Evolutionary conservation across 2,113 vertebrate species (phyloP), one percentile per base, ranked within the genome.

Genomic region (Cygnus buccinator): DNA sequence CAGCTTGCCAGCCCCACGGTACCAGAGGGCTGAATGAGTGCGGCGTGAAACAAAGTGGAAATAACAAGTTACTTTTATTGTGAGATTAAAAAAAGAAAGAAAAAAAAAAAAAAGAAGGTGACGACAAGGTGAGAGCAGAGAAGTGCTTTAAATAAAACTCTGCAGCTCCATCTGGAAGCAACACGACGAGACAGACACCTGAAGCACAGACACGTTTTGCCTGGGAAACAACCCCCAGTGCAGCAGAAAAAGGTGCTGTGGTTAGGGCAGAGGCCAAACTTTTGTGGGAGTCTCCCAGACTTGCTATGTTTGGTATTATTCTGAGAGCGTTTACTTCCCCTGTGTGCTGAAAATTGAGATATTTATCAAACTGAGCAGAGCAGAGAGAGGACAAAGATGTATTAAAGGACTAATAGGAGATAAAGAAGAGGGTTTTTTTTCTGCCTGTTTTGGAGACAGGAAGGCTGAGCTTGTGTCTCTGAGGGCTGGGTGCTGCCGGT

Each of bases 231-330:
- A 3, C 9, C 2, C 3, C 39, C 16, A 25, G 13, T 12, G 35
- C 3, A 0, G 28, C 17, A 39, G 17, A 39, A 3, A n/a, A 4
- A 21, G 7, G 2, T 3, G 3, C 2, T 59, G 59, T 6, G 16
- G 21, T 57, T 28, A 13, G 37, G 63, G 55, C 37, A 54, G 16
- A 57, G 5, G 3, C 11, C 31, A n/a, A 67, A 46, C 33, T 35
- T 76, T 57, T 16, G 1, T 5, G 7, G 26, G 46, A 62, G 85
- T 57, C 17, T 79, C 54, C 33, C 26, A 8, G 8, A 58, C 6
- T 25, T 4, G 2, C 63, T 39, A 11, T 2, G 7, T 63, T 46
- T 31, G 3, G 28, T 5, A 0, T 35, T 46, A 8, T 62, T 20
- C 44, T 25, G 52, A 25, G 63, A 17, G 21, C 0, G 3, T 37